These are phyloP conservation scores for Acanthosoma haemorrhoidale DNA, from an alignment of 2,888 invertebrate genomes.

Conservation along the genomic window DNA sequence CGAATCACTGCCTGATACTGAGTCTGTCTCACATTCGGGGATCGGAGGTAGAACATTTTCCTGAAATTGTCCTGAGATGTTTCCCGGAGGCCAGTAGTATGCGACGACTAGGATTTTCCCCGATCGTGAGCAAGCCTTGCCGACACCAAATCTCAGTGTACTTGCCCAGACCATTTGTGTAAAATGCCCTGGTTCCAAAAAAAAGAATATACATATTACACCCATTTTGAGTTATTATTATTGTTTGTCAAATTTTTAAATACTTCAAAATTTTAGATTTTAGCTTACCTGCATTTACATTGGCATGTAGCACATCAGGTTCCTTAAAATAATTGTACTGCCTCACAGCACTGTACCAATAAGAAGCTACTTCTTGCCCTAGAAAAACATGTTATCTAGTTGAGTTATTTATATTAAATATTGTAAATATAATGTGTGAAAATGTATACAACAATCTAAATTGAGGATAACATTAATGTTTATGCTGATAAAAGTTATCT, in stretches of 20 bases:
- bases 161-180: conserved; percentile 80
- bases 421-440: too few relatives aligned
- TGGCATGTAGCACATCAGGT: conserved; percentile 65
- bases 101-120: conserved; percentile 79
- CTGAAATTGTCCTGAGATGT: conserved; percentile 66
- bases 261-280: too few relatives aligned
- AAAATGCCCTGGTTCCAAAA: conserved; percentile 63
- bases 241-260: too few relatives aligned
- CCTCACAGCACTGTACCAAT: conserved; percentile 74
- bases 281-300: conserved; percentile 66
- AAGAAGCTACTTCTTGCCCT: conserved; percentile 73
- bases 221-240: not conserved
- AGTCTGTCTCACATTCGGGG: conserved; percentile 53
- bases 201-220: not conserved
- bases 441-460: too few relatives aligned
- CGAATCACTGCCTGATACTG: conserved; percentile 39
- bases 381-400: too few relatives aligned
- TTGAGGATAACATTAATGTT: too few relatives aligned
- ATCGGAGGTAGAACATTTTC: conserved; percentile 71
- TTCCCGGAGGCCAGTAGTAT: conserved; percentile 77
- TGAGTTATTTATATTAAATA: too few relatives aligned
- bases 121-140: conserved; percentile 69
- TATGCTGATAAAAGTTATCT: too few relatives aligned
- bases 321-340: conserved; percentile 71
- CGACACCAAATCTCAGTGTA: conserved; percentile 71